These are phyloP conservation scores for Sesia apiformis DNA, from an alignment of 2,888 invertebrate species.

Conservation along the genomic window DNA sequence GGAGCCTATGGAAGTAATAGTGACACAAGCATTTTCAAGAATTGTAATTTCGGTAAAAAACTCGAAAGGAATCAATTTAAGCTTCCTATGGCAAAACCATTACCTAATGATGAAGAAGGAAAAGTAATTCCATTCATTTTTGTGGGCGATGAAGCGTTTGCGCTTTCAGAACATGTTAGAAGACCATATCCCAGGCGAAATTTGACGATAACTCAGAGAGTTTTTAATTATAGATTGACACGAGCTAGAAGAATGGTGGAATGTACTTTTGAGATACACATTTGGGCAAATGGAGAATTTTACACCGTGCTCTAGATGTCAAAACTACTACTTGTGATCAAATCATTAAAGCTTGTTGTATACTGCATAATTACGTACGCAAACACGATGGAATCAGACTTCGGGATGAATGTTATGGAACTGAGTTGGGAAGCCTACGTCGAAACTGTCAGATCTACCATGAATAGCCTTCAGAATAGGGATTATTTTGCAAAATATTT, in stretches of 20 bases:
- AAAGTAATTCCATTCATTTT: conserved; percentile 14
- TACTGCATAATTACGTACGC: conserved; percentile 3
- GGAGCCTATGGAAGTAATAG: conserved; percentile 7
- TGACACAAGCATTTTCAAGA: conserved; percentile 9
- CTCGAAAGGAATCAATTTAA: conserved; percentile 6
- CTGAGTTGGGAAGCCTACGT: neutral
- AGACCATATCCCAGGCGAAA: conserved; percentile 21
- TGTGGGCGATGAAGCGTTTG: conserved; percentile 22
- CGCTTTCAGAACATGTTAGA: conserved; percentile 14
- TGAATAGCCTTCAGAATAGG: conserved; percentile 6
- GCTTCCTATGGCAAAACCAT: conserved; percentile 7
- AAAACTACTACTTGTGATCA: neutral
- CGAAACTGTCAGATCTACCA: neutral
- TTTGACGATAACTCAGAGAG: conserved; percentile 9
- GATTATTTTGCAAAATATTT: conserved; percentile 15
- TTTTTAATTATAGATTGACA: conserved; percentile 13
- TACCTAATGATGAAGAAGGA: conserved; percentile 7
- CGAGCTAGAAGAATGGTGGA: conserved; percentile 15
- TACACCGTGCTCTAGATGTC: conserved; percentile 7
- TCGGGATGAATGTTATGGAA: conserved; percentile 3
- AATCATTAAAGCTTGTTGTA: conserved; percentile 10
- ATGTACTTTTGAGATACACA: conserved; percentile 15
- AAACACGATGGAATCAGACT: conserved; percentile 1
- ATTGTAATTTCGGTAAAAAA: conserved; percentile 6
- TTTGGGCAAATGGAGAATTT: conserved; percentile 16